These are phyloP conservation scores for Falco concolor DNA, from an alignment of 2,797 vertebrate genomes.

Conservation along the genomic window DNA sequence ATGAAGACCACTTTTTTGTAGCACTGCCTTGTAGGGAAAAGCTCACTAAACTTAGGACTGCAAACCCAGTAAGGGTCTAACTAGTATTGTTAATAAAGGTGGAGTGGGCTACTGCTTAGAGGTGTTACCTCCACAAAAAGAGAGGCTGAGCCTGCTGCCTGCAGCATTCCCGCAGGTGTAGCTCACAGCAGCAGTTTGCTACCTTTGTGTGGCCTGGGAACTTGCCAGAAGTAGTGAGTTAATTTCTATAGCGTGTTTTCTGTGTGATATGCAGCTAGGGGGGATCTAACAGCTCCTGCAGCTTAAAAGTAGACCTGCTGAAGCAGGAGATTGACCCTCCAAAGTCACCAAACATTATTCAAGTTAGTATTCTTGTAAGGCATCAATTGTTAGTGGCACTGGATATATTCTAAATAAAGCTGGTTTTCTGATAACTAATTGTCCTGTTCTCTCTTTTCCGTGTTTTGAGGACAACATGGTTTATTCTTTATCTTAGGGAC, in stretches of 20 bases:
- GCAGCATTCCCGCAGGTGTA: neutral
- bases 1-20: neutral
- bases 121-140: neutral
- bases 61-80: neutral
- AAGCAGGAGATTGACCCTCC: neutral
- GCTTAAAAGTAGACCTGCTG: neutral
- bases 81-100: neutral
- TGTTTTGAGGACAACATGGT: neutral
- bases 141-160: neutral
- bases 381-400: neutral
- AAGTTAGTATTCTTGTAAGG: neutral
- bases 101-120: neutral
- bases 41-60: neutral
- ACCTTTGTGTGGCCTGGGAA: neutral
- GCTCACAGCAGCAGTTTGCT: neutral
- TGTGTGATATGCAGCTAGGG: no score
- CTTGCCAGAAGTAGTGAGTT: neutral
- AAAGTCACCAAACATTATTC: neutral
- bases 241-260: neutral
- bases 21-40: neutral
- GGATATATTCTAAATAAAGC: neutral
- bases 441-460: neutral
- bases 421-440: neutral
- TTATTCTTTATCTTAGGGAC: neutral
- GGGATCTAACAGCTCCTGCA: neutral